Conservation (phyloP, 2,113 vertebrate genomes). For the Sylvietta virens region DNA sequence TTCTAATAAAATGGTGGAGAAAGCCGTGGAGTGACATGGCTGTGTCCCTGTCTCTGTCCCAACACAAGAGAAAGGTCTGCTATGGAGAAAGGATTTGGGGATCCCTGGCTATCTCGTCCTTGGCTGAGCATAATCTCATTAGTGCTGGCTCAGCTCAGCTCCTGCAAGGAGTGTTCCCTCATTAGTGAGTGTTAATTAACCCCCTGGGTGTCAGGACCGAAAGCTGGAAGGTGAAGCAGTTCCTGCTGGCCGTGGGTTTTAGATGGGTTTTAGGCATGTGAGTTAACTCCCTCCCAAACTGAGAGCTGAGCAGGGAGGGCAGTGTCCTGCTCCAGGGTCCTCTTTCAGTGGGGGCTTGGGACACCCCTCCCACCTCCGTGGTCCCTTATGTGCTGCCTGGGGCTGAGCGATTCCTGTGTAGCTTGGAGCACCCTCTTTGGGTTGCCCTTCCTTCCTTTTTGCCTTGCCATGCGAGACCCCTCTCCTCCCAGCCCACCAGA, state of each 20-base stretch:
- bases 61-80: background rate
- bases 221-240: background rate
- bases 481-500: background rate
- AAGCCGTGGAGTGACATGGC: background rate
- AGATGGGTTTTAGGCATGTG: background rate
- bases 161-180: background rate
- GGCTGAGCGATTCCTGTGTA: background rate
- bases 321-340: background rate
- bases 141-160: background rate
- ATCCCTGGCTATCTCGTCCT: background rate
- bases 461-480: background rate
- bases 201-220: background rate
- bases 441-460: background rate
- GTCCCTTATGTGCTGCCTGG: background rate
- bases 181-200: background rate
- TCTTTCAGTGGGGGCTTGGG: background rate
- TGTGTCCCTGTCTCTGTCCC: background rate
- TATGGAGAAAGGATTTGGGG: background rate
- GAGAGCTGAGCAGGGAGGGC: background rate
- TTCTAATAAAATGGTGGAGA: slow-evolving; percentile 49
- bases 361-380: accelerated
- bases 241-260: background rate
- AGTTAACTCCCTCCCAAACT: background rate
- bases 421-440: background rate
- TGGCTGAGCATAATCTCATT: background rate